Evolutionary conservation across 2,888 invertebrate genomes (phyloP).

Genomic region (Volucella inflata): DNA sequence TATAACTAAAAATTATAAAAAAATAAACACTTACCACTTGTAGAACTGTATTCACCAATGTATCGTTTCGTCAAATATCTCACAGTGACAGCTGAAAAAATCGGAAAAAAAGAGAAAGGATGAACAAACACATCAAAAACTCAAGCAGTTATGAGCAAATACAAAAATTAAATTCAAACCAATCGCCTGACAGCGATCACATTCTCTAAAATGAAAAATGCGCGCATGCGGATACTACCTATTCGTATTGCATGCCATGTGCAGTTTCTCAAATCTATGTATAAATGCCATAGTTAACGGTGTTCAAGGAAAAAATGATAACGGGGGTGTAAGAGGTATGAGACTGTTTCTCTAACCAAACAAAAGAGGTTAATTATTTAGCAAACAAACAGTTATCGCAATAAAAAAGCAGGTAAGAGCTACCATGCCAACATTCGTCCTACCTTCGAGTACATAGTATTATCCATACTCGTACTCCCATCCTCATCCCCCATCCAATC

Average conservation of each 20-base stretch:
- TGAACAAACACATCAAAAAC: constrained; percentile 8
- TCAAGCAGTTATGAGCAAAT: neutral
- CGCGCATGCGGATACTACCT: constrained; percentile 9
- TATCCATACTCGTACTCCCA: too few relatives aligned
- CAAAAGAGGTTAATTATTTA: constrained; percentile 72
- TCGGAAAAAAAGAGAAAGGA: constrained; percentile 40
- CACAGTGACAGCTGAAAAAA: constrained; percentile 90
- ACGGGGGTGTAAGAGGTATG: constrained; percentile 10
- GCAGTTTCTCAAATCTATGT: constrained; percentile 7
- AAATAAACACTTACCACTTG: constrained; percentile 87
- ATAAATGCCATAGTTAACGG: constrained; percentile 6
- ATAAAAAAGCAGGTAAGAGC: constrained; percentile 28
- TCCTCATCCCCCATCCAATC: neutral
- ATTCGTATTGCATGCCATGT: neutral
- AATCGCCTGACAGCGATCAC: constrained; percentile 8
- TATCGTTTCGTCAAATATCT: constrained; percentile 91
- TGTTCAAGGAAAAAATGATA: neutral
- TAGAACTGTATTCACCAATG: constrained; percentile 92
- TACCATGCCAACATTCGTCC: constrained; percentile 31
- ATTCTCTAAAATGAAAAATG: neutral
- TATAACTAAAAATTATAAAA: neutral
- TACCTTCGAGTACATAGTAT: too few relatives aligned
- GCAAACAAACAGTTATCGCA: constrained; percentile 61
- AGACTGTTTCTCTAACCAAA: constrained; percentile 40
- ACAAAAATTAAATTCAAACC: constrained; percentile 34